These are phyloP conservation scores for Plecotus auritus DNA, from an alignment of 2,113 vertebrate genomes.

Conservation along the genomic window DNA sequence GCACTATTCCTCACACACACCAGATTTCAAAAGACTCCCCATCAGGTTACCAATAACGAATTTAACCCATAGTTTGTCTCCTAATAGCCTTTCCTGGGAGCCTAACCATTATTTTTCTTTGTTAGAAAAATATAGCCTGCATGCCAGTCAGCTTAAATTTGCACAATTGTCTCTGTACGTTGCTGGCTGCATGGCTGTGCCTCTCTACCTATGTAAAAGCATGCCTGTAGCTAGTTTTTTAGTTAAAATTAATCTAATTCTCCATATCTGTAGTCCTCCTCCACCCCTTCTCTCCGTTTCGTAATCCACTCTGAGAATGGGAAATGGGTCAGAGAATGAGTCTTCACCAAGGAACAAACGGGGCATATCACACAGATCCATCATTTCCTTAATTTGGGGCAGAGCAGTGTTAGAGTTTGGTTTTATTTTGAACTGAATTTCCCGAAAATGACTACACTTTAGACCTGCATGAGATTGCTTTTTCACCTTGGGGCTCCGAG, in stretches of 20 bases:
- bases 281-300: not conserved
- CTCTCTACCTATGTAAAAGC: not conserved
- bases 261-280: not conserved
- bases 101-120: not conserved
- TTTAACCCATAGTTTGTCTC: not conserved
- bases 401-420: not conserved
- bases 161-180: not conserved
- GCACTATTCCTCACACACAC: not conserved
- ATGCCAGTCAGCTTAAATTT: not conserved
- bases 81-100: not conserved
- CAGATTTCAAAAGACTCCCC: not conserved
- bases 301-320: not conserved
- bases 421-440: not conserved
- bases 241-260: not conserved
- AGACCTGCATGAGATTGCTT: not conserved
- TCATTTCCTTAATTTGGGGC: not conserved
- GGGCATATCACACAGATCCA: not conserved
- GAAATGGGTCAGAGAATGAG: not conserved
- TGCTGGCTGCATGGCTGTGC: not conserved
- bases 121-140: not conserved
- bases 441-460: not conserved
- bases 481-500: not conserved
- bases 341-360: not conserved
- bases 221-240: fast-evolving
- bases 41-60: not conserved